Evolutionary conservation across 2,113 vertebrate genomes (phyloP), one percentile per base, ranked within the genome.

Genomic region (Centropus unirufus): DNA sequence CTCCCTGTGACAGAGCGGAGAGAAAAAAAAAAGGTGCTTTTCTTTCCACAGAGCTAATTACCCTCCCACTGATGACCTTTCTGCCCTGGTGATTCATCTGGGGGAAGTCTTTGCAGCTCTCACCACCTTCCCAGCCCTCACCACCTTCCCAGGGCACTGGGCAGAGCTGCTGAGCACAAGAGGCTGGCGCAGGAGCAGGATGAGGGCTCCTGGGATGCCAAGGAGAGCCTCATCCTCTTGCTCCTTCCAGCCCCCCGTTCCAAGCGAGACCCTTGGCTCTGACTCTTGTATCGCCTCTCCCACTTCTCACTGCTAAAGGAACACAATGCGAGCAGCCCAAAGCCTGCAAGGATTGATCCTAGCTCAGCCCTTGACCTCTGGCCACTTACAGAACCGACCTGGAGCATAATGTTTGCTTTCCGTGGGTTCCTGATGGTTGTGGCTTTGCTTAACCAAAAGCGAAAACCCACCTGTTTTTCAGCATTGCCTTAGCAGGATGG

Each of bases 401-500:
- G 42, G 67, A 80, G 44, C 0, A 1, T 9, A 14, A 57, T 0
- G 0, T 58, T 58, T 66, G 14, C 0, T 62, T 36, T 36, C 30
- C 22, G 24, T 22, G 19, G 13, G 40, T 34, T 73, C 12, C 46
- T 83, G 27, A 20, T 47, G 49, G 61, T 19, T 8, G 3, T 3
- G 51, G 46, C 52, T 87, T 72, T 84, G 49, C 13, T 39, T 23
- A 61, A 79, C 27, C 14, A 40, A 55, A 49, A 63, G 36, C 23
- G 49, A 51, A 63, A 68, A 8, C 9, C 32, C 2, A 0, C 16
- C 4, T 73, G 23, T 42, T n/a, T 39, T 73, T 42, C 46, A 19
- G 10, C 57, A 19, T 4, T 62, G 36, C 75, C 40, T 73, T 19
- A 30, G 36, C 29, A 40, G 47, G 68, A 26, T 30, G 7, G 36